These are phyloP conservation scores for Neotragus moschatus DNA, from an alignment of 2,113 vertebrate species.

Conservation along the genomic window DNA sequence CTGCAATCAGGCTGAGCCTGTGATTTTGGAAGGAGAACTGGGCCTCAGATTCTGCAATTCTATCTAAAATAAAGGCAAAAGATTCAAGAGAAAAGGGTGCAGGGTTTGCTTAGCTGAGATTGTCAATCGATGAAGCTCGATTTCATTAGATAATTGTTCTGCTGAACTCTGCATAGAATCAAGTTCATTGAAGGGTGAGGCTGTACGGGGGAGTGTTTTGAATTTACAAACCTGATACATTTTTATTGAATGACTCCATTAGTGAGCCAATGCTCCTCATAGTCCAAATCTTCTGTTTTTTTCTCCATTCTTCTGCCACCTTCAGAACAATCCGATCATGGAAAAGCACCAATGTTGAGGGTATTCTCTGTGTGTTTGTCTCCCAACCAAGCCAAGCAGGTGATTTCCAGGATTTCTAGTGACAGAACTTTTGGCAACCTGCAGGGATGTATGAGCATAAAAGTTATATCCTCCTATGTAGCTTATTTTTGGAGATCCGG, in stretches of 20 bases:
- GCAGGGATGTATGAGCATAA: not conserved
- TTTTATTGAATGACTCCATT: not conserved
- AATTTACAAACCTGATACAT: not conserved
- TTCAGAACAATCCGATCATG: not conserved
- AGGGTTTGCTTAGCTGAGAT: not conserved
- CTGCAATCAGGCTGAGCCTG: not conserved
- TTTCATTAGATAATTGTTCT: constrained; percentile 27
- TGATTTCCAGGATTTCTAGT: constrained; percentile 3
- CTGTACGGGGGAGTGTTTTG: not conserved
- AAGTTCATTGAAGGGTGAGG: not conserved
- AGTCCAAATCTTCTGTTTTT: not conserved
- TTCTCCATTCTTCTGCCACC: not conserved
- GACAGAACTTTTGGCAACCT: not conserved
- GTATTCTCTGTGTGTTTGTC: not conserved
- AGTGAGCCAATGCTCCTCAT: not conserved
- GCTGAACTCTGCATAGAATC: not conserved
- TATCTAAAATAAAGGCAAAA: constrained; percentile 20
- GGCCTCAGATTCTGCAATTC: not conserved
- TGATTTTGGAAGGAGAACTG: not conserved
- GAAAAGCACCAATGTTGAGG: not conserved
- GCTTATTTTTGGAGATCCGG: not conserved
- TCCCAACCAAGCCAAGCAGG: not conserved
- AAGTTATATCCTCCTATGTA: not conserved
- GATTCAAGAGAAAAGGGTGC: not conserved
- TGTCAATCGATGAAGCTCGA: not conserved